Evolutionary conservation across 1,140 invertebrate genomes (phyloP).

Genomic region (Mesaphorura yosii): DNA sequence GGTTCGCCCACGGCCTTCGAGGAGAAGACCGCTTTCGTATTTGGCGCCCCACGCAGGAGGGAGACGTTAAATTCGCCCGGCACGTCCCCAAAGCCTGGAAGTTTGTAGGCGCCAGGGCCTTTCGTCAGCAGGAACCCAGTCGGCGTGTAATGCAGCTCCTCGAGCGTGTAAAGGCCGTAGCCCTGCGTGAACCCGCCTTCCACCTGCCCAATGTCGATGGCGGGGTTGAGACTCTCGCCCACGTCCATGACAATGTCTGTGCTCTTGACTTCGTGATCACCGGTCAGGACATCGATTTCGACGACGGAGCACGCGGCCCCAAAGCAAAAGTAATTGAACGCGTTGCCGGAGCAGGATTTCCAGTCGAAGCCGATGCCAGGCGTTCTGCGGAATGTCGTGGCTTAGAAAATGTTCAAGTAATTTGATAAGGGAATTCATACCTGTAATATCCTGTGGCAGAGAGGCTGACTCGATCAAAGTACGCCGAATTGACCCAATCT

Average conservation of each 20-base stretch:
- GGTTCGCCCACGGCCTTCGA: constrained; percentile 96
- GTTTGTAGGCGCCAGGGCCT: constrained; percentile 87
- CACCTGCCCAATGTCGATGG: constrained; percentile 90
- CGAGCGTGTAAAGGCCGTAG: constrained; percentile 79
- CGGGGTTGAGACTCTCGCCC: constrained; percentile 82
- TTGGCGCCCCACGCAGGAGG: constrained; percentile 70
- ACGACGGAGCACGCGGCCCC: constrained; percentile 68
- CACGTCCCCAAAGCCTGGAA: constrained; percentile 66
- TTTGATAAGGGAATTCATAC: constrained; percentile 28
- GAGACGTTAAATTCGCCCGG: constrained; percentile 86
- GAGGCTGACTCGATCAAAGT: constrained; percentile 63
- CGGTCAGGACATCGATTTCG: constrained; percentile 77
- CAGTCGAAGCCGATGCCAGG: constrained; percentile 65
- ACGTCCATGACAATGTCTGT: constrained; percentile 94
- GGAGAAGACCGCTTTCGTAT: constrained; percentile 81
- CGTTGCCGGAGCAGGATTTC: constrained; percentile 53
- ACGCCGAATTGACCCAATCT: constrained; percentile 70
- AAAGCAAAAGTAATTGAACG: constrained; percentile 71
- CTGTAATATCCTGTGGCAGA: constrained; percentile 75
- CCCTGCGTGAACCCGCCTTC: constrained; percentile 80
- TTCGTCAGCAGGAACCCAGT: constrained; percentile 65
- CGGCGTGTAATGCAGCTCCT: constrained; percentile 75
- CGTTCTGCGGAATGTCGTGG: constrained; percentile 39
- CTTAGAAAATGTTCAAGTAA: no score
- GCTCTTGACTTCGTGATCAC: constrained; percentile 71